Evolutionary conservation across 2,888 invertebrate species (phyloP).

Genomic region (Agyllia agylla): DNA sequence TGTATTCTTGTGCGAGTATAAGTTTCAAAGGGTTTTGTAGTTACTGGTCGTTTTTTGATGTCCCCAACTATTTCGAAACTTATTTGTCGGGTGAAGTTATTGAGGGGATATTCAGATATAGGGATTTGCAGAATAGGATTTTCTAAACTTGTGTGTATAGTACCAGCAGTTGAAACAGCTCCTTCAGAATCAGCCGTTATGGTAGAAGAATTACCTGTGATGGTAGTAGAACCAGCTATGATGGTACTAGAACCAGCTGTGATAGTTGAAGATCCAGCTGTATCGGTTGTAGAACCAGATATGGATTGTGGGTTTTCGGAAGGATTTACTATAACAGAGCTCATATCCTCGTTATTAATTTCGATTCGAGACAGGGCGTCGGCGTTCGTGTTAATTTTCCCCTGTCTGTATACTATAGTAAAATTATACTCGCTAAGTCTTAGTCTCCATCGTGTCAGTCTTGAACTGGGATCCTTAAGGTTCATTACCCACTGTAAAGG

Average conservation of each 20-base stretch:
- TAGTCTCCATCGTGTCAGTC: conserved; percentile 5
- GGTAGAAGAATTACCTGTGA: not conserved
- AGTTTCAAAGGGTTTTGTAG: conserved; percentile 8
- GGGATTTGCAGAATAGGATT: not conserved
- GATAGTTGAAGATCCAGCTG: not conserved
- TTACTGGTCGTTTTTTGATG: not conserved
- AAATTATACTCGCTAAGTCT: not conserved
- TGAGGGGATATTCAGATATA: conserved; percentile 14
- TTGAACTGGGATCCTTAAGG: not conserved
- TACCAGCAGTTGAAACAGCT: not conserved
- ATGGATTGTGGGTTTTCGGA: not conserved
- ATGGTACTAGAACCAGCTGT: not conserved
- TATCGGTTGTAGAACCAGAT: not conserved
- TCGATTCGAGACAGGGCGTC: not conserved
- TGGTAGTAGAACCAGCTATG: not conserved
- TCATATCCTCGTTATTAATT: not conserved
- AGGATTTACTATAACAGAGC: not conserved
- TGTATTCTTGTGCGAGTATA: not conserved
- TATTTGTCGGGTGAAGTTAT: not conserved
- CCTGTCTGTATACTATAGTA: not conserved
- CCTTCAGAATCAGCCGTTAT: not conserved
- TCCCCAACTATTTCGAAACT: not conserved
- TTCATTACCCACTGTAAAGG: conserved; percentile 5
- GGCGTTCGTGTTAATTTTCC: not conserved
- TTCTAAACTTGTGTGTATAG: not conserved